A percentile compares a stretch with the other conserved stretches of the same genome.
Evolutionary conservation across 2,797 vertebrate genomes (phyloP).

Genomic region (Sebastes oblongus): DNA sequence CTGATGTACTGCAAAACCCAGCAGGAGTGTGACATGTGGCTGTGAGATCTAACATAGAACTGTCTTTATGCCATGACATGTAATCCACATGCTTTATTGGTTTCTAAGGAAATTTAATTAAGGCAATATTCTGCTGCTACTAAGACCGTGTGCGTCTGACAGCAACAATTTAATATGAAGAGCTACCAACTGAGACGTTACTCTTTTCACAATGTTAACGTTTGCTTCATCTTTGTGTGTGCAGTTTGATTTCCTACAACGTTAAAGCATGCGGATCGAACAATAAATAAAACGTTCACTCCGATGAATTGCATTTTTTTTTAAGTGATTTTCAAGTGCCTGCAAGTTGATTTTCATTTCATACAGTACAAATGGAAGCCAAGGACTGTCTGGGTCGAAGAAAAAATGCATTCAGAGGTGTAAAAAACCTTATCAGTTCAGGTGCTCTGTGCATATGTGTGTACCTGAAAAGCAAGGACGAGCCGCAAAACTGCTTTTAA

Average conservation of each 20-base stretch:
- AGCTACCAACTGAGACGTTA: not conserved
- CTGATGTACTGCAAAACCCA: not conserved
- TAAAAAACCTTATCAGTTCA: not conserved
- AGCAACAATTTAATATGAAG: not conserved
- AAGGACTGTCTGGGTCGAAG: not conserved
- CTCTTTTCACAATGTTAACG: not conserved
- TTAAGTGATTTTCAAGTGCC: not conserved
- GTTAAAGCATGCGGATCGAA: not conserved
- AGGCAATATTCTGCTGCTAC: slow-evolving; percentile 2
- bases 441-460: not conserved
- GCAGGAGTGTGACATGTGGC: not conserved
- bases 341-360: not conserved
- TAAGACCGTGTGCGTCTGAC: not conserved
- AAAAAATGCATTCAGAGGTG: not conserved
- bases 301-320: not conserved
- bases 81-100: slow-evolving; percentile 1
- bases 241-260: not conserved
- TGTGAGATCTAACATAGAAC: not conserved
- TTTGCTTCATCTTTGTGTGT: not conserved
- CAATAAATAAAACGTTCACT: not conserved
- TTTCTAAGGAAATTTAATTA: slow-evolving; percentile 18
- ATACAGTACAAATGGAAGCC: not conserved
- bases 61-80: not conserved
- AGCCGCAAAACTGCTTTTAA: not conserved
- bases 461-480: not conserved